A percentile compares a stretch with the other conserved stretches of the same genome.
Evolutionary conservation across 2,888 invertebrate species (phyloP).

Genomic region (Spilarctia lutea): DNA sequence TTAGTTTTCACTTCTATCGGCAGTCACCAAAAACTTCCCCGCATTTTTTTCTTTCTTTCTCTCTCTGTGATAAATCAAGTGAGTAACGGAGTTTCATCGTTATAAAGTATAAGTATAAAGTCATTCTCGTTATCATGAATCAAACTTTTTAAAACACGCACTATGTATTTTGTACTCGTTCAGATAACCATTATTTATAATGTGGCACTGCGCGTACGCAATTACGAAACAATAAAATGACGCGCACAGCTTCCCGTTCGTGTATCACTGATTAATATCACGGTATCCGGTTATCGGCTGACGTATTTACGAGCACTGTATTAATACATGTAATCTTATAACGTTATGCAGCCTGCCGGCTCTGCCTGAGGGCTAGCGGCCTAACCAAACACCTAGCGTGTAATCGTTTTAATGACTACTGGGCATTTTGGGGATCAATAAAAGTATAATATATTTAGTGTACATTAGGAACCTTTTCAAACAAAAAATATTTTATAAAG

Average conservation of each 20-base stretch:
- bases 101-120: not conserved
- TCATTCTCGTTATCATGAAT: not conserved
- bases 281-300: constrained; percentile 44
- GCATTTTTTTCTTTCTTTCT: no score
- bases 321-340: constrained; percentile 67
- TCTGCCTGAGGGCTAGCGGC: constrained; percentile 30
- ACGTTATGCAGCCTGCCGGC: constrained; percentile 52
- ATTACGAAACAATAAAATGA: constrained; percentile 36
- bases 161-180: not conserved
- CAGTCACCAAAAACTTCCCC: no score
- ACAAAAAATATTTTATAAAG: not conserved
- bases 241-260: constrained; percentile 14
- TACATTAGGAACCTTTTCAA: not conserved
- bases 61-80: not conserved
- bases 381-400: constrained; percentile 65
- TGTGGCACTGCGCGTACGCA: constrained; percentile 4
- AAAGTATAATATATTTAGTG: not conserved
- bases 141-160: not conserved
- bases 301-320: constrained; percentile 62
- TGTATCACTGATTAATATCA: constrained; percentile 44
- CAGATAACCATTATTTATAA: not conserved
- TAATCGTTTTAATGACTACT: constrained; percentile 71
- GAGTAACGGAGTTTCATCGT: not conserved
- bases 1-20: no score
- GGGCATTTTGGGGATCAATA: constrained; percentile 48